Percentiles rank a stretch among this genome's conserved stretches.
Conservation (phyloP, 2,797 vertebrate species). For the Bovichtus variegatus region DNA sequence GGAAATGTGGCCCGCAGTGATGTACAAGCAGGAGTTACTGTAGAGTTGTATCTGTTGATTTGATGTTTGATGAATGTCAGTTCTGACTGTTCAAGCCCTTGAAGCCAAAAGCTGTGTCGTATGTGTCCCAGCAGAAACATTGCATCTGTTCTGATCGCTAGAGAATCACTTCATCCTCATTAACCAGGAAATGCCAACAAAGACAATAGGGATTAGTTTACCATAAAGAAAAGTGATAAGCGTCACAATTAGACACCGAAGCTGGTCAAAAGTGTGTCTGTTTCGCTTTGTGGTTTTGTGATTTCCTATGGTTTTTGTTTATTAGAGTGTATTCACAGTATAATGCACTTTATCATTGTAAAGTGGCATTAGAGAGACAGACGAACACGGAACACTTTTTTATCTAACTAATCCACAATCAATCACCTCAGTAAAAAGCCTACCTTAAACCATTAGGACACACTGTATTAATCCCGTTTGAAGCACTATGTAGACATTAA, state of each 20-base stretch:
- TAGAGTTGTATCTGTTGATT: slow-evolving; percentile 8
- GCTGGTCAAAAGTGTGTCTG: not conserved
- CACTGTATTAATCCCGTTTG: not conserved
- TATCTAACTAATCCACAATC: not conserved
- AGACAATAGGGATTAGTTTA: not conserved
- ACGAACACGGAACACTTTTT: too few species aligned
- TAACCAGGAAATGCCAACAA: slow-evolving; percentile 27
- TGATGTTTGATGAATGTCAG: slow-evolving; percentile 58
- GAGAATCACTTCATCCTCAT: slow-evolving; percentile 36
- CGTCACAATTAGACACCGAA: slow-evolving; percentile 3
- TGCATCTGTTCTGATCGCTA: slow-evolving; percentile 56
- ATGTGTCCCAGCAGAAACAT: slow-evolving; percentile 44
- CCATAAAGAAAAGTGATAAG: slow-evolving; percentile 3
- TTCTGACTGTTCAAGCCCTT: slow-evolving; percentile 49
- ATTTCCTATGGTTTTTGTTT: not conserved
- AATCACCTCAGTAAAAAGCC: not conserved
- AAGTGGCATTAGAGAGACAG: not conserved
- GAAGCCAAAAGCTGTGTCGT: slow-evolving; percentile 19
- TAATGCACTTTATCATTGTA: not conserved
- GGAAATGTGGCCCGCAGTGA: slow-evolving; percentile 32
- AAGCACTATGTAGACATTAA: not conserved
- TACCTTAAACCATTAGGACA: not conserved
- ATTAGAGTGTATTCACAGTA: not conserved
- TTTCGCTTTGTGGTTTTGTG: not conserved
- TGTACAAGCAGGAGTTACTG: slow-evolving; percentile 35